Base-by-base conservation (phyloP, 1,140 invertebrate genomes). In the Cecropterus lyciades region DNA sequence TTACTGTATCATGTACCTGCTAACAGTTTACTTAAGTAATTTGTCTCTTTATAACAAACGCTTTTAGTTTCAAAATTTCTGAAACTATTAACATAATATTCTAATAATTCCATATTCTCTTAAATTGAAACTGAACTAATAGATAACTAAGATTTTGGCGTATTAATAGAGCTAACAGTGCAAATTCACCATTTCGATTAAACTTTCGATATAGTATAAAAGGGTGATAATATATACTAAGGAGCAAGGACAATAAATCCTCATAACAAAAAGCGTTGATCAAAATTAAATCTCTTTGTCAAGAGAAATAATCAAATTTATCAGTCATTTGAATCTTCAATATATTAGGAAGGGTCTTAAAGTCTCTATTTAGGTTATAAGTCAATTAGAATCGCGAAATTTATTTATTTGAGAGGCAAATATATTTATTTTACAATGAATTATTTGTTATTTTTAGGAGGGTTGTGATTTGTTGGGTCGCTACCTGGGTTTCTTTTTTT, bases 241-340 rank as follows among this genome's bases (percentile, higher is more conserved):
- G 46, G 63, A 74, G 42, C 57, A 76, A 85, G 85, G 65, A 79
- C 75, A 81, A 89, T 85, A 86, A 84, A 87, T 85, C 75, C 81
- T 57, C 65, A 74, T 79, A 81, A 86, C 86, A 88, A 87, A 85
- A 79, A 84, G 79, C 75, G 79, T 84, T 87, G 86, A 91, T 89
- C 84, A 87, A 84, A 91, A 89, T 89, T 79, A 88, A 91, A 91
- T 91, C 86, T 88, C 84, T 88, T 89, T 91, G 88, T 89, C 68
- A 62, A 78, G 73, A 74, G 68, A 65, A 80, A 77, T 91, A 91
- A 91, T 91, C 83, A 89, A 89, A 87, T 89, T 91, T 91, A 91
- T 91, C 88, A 81, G 74, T 83, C 77, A 86, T 89, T 86, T 80
- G 77, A 85, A 91, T 91, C 85, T 89, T 71, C 75, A 75, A 77